Conservation (phyloP, 2,797 vertebrate genomes). For the Myotis vivesi region DNA sequence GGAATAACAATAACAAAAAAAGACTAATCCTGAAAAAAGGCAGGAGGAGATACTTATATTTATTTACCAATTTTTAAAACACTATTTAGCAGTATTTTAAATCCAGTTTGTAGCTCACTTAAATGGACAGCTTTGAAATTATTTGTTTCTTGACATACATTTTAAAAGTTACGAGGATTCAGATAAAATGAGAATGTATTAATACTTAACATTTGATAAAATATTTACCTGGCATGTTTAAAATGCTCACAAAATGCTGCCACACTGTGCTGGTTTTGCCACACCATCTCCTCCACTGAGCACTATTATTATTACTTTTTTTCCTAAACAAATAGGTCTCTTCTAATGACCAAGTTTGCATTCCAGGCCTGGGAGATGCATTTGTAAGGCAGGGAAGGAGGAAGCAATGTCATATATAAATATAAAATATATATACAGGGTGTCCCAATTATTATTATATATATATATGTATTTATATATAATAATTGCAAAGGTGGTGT, state of each 20-base stretch:
- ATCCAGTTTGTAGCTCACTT: neutral
- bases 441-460: too few species aligned
- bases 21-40: neutral
- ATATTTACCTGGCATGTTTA: slow-evolving; percentile 20
- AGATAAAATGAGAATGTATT: neutral
- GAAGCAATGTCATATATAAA: neutral
- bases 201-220: neutral
- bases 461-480: too few species aligned
- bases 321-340: neutral
- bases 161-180: neutral
- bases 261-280: neutral
- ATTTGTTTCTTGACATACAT: neutral
- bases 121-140: neutral
- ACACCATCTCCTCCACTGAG: neutral
- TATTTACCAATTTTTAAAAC: neutral
- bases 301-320: neutral
- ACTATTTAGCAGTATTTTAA: neutral
- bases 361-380: neutral
- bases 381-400: neutral
- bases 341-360: neutral
- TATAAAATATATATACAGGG: neutral
- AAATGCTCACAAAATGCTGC: neutral
- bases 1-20: too few species aligned
- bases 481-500: neutral
- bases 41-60: neutral